phyloP scores from a whole-genome alignment of 1,140 invertebrate species.

The Drosophila subobscura region DNA sequence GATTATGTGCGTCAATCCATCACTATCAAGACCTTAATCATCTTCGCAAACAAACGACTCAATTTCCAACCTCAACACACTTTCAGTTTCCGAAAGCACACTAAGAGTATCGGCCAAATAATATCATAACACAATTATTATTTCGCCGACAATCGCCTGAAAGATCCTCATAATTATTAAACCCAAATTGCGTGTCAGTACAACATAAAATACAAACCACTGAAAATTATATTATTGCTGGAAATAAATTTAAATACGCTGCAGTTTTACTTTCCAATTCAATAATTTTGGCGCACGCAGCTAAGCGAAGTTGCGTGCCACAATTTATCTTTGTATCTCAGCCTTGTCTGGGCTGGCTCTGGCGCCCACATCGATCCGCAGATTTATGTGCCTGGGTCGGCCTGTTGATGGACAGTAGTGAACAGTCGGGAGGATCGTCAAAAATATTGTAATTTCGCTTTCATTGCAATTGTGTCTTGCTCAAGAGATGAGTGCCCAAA shows the following conservation, averaged over 20 bases:
- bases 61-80: slow-evolving; percentile 54
- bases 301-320: slow-evolving; percentile 57
- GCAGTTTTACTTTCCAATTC: slow-evolving; percentile 80
- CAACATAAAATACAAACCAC: slow-evolving; percentile 45
- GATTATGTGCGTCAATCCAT: background rate
- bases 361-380: slow-evolving; percentile 38
- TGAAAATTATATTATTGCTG: slow-evolving; percentile 58
- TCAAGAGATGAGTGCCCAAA: slow-evolving; percentile 12
- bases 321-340: slow-evolving; percentile 32
- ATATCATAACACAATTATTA: slow-evolving; percentile 52
- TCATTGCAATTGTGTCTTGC: slow-evolving; percentile 33
- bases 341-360: slow-evolving; percentile 21
- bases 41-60: slow-evolving; percentile 40
- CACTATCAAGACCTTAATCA: slow-evolving; percentile 2
- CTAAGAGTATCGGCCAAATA: slow-evolving; percentile 26
- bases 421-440: slow-evolving; percentile 45
- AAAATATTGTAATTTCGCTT: slow-evolving; percentile 47
- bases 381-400: slow-evolving; percentile 42
- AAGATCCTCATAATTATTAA: slow-evolving; percentile 62
- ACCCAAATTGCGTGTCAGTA: slow-evolving; percentile 57
- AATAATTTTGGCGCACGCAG: slow-evolving; percentile 72
- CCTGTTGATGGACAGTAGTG: slow-evolving; percentile 53
- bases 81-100: slow-evolving; percentile 53
- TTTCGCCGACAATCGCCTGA: slow-evolving; percentile 38
- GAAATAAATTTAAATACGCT: slow-evolving; percentile 75